Base-by-base conservation (phyloP, 2,797 vertebrate genomes). In the Malacoraja senta region DNA sequence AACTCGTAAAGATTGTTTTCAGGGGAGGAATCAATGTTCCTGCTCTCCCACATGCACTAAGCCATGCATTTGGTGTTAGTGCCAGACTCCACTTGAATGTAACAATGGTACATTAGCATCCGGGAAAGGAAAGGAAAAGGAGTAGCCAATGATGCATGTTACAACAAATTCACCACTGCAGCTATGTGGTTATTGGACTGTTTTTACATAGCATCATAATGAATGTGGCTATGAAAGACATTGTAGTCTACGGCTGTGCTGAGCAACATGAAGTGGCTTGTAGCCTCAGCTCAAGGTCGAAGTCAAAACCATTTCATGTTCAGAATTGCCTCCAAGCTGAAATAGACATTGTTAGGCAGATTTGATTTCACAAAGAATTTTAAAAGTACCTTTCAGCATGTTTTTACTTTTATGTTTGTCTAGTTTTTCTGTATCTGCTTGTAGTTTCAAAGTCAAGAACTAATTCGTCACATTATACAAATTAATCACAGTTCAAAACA, bases 231-330 rank as follows among this genome's bases (percentile, higher is more conserved):
- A 35, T 88, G 17, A 88, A 35, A 68, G 19, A n/a, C n/a, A 68
- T 29, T 9, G 84, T 10, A 88, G 21, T 79, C 78, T 79, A 38
- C 15, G 78, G 35, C 35, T 35, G 12, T 79, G 77, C 32, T 68
- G 29, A 88, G n/a, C 65, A 19, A 32, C 84, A 24, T 68, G 84
- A 88, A 88, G n/a, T 65, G 84, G 84, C 84, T 88, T 88, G 84
- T 65, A 35, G n/a, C 2, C 15, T 68, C 8, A 9, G 61, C 61
- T 88, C 17, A 32, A 68, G 84, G 63, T 19, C 19, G 2, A 21
- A 88, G n/a, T 35, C 63, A 68, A 29, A 35, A 88, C 10, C 53
- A 4, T 26, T 88, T 68, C 81, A 86, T 86, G 83, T 86, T 86
- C 83, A 88, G 84, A 88, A 88, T 88, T 68, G 63, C 65, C 15